Percentiles rank a stretch among this genome's conserved stretches.
phyloP scores from a whole-genome alignment of 2,888 invertebrate species.

The Mimas tiliae region DNA sequence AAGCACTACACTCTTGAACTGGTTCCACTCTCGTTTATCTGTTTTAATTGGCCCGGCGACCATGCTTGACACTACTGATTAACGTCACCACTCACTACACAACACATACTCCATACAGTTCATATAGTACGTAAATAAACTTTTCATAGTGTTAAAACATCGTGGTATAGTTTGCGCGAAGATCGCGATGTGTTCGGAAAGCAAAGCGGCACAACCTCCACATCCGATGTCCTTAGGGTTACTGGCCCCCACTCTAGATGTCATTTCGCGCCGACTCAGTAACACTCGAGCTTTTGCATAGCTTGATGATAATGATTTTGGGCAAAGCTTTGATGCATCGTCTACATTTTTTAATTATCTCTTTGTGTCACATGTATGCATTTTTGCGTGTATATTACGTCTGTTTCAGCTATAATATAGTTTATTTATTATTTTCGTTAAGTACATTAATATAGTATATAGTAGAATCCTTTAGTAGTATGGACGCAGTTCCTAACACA shows the following conservation, averaged over 20 bases:
- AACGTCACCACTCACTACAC: slow-evolving; percentile 60
- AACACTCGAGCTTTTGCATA: slow-evolving; percentile 64
- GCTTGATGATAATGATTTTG: slow-evolving; percentile 61
- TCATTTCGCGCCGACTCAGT: slow-evolving; percentile 83
- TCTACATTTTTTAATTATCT: slow-evolving; percentile 15
- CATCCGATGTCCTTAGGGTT: slow-evolving; percentile 65
- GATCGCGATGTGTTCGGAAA: slow-evolving; percentile 70
- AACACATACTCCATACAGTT: slow-evolving; percentile 49
- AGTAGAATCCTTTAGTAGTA: background rate
- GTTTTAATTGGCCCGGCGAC: slow-evolving; percentile 72
- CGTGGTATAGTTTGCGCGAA: slow-evolving; percentile 41
- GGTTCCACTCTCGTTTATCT: slow-evolving; percentile 74
- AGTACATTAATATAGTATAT: background rate
- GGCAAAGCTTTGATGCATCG: slow-evolving; percentile 31
- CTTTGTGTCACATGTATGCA: background rate
- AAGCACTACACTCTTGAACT: slow-evolving; percentile 70
- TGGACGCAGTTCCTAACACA: no score
- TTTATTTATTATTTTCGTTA: background rate
- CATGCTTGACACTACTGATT: slow-evolving; percentile 77
- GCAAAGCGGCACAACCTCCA: slow-evolving; percentile 69
- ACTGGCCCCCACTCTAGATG: slow-evolving; percentile 75
- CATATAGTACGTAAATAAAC: slow-evolving; percentile 18
- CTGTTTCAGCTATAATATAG: background rate
- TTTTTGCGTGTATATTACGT: background rate
- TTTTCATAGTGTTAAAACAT: slow-evolving; percentile 27